Percentiles rank a stretch among this genome's conserved stretches.
These are phyloP conservation scores for Chymomyza costata DNA, from an alignment of 1,140 invertebrate genomes.

Conservation along the genomic window DNA sequence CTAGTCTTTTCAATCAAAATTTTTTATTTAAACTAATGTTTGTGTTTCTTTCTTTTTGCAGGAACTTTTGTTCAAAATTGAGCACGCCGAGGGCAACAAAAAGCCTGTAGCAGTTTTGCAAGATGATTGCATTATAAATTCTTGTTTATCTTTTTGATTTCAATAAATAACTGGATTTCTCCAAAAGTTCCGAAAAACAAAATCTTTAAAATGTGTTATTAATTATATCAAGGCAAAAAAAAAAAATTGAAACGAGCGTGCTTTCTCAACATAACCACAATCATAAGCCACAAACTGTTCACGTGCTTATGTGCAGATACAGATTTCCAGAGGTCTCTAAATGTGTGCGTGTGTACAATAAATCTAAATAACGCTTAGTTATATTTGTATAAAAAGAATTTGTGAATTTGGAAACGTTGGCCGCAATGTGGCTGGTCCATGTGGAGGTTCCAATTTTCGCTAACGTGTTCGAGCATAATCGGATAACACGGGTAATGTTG, in stretches of 20 bases:
- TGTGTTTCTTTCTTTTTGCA: background rate
- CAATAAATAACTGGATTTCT: background rate
- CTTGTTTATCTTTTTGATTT: background rate
- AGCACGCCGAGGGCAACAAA: background rate
- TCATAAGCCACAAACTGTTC: background rate
- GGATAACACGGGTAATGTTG: no score
- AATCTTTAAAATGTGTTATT: background rate
- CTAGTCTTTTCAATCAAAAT: background rate
- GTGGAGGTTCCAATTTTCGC: no score
- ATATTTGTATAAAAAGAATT: no score
- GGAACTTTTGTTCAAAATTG: conserved; percentile 1
- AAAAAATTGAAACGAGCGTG: background rate
- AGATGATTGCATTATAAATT: no score
- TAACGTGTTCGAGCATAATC: no score
- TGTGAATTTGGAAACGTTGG: no score
- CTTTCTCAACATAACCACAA: no score
- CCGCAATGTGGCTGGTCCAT: no score
- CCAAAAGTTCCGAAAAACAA: background rate
- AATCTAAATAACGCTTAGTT: no score
- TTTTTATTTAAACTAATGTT: background rate
- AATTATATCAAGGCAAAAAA: conserved; percentile 2
- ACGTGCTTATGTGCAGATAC: no score
- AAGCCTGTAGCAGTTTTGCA: background rate
- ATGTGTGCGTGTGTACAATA: no score
- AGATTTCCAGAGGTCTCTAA: no score